Conservation (phyloP, 2,113 vertebrate genomes). For the Lepisosteus osseus region DNA sequence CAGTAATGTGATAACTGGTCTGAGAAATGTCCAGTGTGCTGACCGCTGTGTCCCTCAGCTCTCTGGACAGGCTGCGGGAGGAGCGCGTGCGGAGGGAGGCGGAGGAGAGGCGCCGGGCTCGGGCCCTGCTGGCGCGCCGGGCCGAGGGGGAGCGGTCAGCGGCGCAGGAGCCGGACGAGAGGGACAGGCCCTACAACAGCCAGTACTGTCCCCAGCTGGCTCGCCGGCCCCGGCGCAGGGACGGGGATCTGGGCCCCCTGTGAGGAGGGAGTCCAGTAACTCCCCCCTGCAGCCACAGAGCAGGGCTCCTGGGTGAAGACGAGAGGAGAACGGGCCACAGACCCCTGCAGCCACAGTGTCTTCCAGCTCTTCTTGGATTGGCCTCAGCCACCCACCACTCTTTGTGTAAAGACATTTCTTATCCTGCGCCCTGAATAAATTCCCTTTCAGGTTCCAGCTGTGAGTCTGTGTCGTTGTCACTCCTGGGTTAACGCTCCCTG, state of each 20-base stretch:
- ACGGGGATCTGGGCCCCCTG: constrained; percentile 38
- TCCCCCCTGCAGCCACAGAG: too few relatives aligned
- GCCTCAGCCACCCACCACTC: too few relatives aligned
- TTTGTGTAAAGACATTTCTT: too few relatives aligned
- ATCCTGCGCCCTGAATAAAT: too few relatives aligned
- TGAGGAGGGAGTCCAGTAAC: too few relatives aligned
- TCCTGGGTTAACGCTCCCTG: too few relatives aligned
- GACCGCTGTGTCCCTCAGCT: constrained; percentile 38
- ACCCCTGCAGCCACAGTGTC: too few relatives aligned
- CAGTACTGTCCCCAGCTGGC: constrained; percentile 82
- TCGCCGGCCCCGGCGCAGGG: constrained; percentile 58
- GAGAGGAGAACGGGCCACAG: too few relatives aligned
- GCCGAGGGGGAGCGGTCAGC: constrained; percentile 35
- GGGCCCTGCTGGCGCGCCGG: constrained; percentile 64
- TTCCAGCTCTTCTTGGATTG: too few relatives aligned
- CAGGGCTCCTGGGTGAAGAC: too few relatives aligned
- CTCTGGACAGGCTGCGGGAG: constrained; percentile 65
- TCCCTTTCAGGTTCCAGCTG: too few relatives aligned
- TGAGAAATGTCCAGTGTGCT: background rate
- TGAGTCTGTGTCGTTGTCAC: too few relatives aligned
- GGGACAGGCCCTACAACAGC: constrained; percentile 76
- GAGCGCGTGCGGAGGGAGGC: constrained; percentile 75
- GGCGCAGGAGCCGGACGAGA: constrained; percentile 54
- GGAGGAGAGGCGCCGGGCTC: constrained; percentile 61
- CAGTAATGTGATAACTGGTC: background rate